Conservation (phyloP, 2,888 invertebrate species). For the Sussaba pulchella region DNA sequence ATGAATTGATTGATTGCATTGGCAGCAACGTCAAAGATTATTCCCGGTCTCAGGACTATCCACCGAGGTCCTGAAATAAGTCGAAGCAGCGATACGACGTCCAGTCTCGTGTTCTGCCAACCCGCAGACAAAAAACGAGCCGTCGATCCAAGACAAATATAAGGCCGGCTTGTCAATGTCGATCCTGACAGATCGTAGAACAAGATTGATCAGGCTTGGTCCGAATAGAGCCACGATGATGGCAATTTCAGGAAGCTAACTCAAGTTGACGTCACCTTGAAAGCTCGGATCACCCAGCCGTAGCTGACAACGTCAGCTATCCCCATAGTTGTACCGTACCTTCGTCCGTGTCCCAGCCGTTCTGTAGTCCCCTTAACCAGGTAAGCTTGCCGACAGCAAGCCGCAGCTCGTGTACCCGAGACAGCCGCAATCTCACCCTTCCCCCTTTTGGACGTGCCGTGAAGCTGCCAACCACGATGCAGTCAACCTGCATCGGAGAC, state of each 20-base stretch:
- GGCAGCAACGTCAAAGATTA: no score
- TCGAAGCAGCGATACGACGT: not conserved
- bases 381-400: constrained; percentile 18
- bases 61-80: not conserved
- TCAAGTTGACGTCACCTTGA: not conserved
- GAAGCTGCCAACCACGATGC: constrained; percentile 11
- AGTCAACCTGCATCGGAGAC: constrained; percentile 7
- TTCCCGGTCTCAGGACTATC: no score
- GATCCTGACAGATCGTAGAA: constrained; percentile 4
- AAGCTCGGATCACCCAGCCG: constrained; percentile 11
- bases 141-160: no score
- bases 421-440: constrained; percentile 24
- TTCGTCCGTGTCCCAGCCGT: not conserved
- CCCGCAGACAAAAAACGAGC: no score
- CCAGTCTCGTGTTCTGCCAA: not conserved
- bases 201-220: not conserved
- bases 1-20: no score
- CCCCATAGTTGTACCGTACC: not conserved
- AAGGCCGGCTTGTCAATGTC: no score
- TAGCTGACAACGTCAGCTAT: constrained; percentile 20
- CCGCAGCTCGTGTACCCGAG: constrained; percentile 36
- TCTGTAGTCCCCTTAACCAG: constrained; percentile 31
- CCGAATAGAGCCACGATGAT: not conserved
- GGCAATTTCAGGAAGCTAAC: not conserved
- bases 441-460: constrained; percentile 1